Evolutionary conservation across 2,797 vertebrate species (phyloP).

Genomic region (Propithecus deckenii): DNA sequence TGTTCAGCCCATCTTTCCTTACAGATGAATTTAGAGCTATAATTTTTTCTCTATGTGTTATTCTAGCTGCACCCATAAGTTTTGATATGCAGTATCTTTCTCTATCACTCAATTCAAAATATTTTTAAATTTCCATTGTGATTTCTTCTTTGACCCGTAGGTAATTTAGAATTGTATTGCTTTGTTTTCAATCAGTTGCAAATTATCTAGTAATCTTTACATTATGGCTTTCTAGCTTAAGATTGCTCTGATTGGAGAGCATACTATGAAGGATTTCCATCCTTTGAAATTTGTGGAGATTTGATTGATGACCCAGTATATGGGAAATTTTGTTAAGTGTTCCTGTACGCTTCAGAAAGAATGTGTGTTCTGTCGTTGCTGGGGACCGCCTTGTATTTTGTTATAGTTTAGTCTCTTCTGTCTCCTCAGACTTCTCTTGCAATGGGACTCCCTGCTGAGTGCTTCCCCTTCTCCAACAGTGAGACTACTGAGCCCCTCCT

Average conservation of each 20-base stretch:
- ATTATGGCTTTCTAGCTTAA: background rate
- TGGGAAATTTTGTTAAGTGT: background rate
- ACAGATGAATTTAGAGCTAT: background rate
- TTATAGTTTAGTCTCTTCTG: background rate
- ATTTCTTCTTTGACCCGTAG: background rate
- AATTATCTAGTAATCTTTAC: conserved; percentile 1
- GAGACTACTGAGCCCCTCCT: background rate
- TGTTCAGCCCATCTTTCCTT: background rate
- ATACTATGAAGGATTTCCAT: background rate
- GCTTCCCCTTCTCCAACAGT: background rate
- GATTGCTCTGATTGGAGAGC: background rate
- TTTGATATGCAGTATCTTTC: background rate
- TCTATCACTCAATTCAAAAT: background rate
- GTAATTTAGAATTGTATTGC: background rate
- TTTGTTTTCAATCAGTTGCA: conserved; percentile 6
- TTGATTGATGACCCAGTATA: background rate
- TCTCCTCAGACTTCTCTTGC: background rate
- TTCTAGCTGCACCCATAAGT: background rate
- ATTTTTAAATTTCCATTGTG: conserved; percentile 33
- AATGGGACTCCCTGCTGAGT: background rate
- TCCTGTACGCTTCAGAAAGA: background rate
- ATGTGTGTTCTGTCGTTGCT: background rate
- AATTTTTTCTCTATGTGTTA: background rate
- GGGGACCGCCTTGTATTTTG: background rate
- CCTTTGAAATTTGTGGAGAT: conserved; percentile 37